Evolutionary conservation across 2,888 invertebrate genomes (phyloP).

Genomic region (Heliconius ismenius): DNA sequence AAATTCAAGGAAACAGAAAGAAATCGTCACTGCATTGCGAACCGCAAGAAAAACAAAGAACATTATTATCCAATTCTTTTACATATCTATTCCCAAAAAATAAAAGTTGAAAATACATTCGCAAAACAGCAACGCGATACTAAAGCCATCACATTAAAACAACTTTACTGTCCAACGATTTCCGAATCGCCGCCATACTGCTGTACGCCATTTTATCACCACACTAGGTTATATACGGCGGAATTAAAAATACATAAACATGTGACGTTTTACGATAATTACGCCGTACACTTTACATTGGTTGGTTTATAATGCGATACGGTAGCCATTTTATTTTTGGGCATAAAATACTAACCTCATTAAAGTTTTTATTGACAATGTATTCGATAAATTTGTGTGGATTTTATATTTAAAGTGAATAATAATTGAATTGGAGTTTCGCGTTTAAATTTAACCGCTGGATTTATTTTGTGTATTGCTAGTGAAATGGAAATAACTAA

Average conservation of each 20-base stretch:
- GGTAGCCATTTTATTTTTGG: constrained; percentile 46
- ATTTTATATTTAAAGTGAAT: constrained; percentile 29
- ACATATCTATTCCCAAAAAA: constrained; percentile 21
- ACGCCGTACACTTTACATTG: constrained; percentile 66
- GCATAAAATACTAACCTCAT: constrained; percentile 44
- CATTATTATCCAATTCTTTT: constrained; percentile 1
- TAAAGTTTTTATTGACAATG: constrained; percentile 42
- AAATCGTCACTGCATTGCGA: not conserved
- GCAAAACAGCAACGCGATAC: constrained; percentile 45
- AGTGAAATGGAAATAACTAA: not conserved
- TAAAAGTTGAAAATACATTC: constrained; percentile 39
- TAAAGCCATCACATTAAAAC: constrained; percentile 63
- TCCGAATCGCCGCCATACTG: constrained; percentile 62
- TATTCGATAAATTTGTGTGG: constrained; percentile 27
- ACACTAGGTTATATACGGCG: constrained; percentile 65
- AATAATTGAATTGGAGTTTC: constrained; percentile 20
- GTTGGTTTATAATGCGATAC: constrained; percentile 65
- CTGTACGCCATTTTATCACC: constrained; percentile 62
- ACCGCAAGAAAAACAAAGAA: constrained; percentile 19
- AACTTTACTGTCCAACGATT: constrained; percentile 72
- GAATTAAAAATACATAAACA: constrained; percentile 82
- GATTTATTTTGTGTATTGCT: not conserved
- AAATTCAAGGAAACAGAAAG: not conserved
- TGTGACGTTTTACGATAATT: constrained; percentile 78
- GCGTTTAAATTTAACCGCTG: not conserved